Evolutionary conservation across 2,797 vertebrate genomes (phyloP), one percentile per base, ranked within the genome.

Genomic region (Catostomus latipinnis): DNA sequence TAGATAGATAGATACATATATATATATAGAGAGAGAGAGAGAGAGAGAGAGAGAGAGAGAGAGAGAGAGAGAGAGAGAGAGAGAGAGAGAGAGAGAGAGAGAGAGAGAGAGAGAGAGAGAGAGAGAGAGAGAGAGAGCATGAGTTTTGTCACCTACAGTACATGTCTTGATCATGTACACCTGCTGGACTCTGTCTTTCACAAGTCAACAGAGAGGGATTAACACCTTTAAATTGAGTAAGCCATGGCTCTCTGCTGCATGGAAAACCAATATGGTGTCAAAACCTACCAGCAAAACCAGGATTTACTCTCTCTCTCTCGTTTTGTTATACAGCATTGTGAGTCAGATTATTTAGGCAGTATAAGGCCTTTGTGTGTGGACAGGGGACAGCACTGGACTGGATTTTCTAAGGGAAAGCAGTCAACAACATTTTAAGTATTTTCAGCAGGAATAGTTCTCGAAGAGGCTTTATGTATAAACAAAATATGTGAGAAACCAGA

Each of bases 151-250:
- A 34, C 34, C 34, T 34, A 34, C 1, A 3, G 34, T 34, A 34
- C 34, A 34, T 34, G 34, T 34, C 34, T 4, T 34, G 34, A 34
- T 34, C 3, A 67, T 72, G 86, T 83, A 76, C 93, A 94, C 90
- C 92, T 94, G 93, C 89, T 85, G 83, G 80, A 60, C 83, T 82
- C 18, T 65, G 85, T 93, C 92, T 93, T 82, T 91, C 88, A 86
- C 84, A 83, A 82, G 76, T 71, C 72, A 65, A 81, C 87, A 84
- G 54, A 18, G 48, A 60, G 81, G 87, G 76, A 83, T 87, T 81
- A 88, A 68, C 82, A 87, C 83, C 73, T 86, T 88, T 81, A 80
- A 86, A 86, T 77, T 75, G 75, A 78, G 63, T 83, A 60, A 72
- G 62, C 52, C 46, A 62, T 34, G 63, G 11, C 71, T 72, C 56